Base-by-base conservation (phyloP, 2,888 invertebrate species). In the Oeneis ivallda region DNA sequence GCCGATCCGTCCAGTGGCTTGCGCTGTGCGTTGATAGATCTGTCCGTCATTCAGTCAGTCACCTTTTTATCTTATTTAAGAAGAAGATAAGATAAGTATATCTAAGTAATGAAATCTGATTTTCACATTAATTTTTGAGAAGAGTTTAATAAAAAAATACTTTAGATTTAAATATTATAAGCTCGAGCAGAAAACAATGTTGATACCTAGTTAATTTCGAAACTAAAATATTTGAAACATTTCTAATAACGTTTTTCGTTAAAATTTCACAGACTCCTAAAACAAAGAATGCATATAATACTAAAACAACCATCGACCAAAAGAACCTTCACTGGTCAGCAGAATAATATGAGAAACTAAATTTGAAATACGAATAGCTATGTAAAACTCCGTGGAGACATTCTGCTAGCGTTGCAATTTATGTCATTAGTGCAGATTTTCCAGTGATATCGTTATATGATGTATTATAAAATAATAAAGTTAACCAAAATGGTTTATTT, bases 371-470 rank as follows among this genome's bases (percentile, higher is more conserved):
- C 84, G 84, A 87, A 87, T 87, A 65, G 57, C 66, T 69, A 85
- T 82, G 84, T 83, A 85, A 87, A 87, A 88, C 84, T 84, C 83
- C 82, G 85, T 84, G 86, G 83, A 82, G 78, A 83, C 81, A 82
- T 79, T 75, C 74, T 81, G 80, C 81, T 82, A 81, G 82, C 82
- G 85, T 83, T 85, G 83, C 84, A 87, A 56, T 39, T 56, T 56
- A 56, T 56, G 56, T 41, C 56, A 54, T 39, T 39, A 50, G 49
- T 11, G 49, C 49, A 26, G 11, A 11, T 17, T 50, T 50, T 26
- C 47, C 47, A 10, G 11, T 13, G 5, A 50, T 11, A 13, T 50
- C 26, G 49, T 26, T 50, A 50, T 26, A 50, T 11, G 5, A 1
- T 26, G 26, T 26, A 26, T 50, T 50, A 50, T 50, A 26, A 50